phyloP scores from a whole-genome alignment of 1,140 invertebrate genomes.

The Spodoptera litura region DNA sequence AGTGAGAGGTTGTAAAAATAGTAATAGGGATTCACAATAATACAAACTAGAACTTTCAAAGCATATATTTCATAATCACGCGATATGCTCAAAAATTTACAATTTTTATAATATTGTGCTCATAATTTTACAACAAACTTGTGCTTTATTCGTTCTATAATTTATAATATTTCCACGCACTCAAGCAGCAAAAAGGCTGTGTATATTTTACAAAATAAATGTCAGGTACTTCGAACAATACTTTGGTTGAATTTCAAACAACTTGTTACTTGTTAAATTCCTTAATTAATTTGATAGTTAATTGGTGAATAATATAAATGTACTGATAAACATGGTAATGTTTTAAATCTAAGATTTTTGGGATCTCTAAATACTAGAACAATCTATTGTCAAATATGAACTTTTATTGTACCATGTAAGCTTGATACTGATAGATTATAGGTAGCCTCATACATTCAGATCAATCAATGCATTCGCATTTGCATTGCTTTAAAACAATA shows the following conservation, averaged over 20 bases:
- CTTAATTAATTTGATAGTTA: conserved; percentile 6
- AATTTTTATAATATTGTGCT: conserved; percentile 46
- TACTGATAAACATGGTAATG: conserved; percentile 7
- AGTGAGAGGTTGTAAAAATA: too few relatives aligned
- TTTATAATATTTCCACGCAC: conserved; percentile 24
- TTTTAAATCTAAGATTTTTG: conserved; percentile 16
- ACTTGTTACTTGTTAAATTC: conserved; percentile 31
- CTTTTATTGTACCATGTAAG: not conserved
- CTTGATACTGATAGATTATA: not conserved
- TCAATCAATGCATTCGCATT: conserved; percentile 9
- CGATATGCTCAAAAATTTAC: conserved; percentile 46
- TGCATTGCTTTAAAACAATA: conserved; percentile 18
- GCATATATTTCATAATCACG: conserved; percentile 45
- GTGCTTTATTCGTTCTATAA: conserved; percentile 31
- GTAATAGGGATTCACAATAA: not conserved
- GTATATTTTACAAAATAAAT: conserved; percentile 46
- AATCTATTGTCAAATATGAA: conserved; percentile 14
- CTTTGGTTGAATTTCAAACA: conserved; percentile 57
- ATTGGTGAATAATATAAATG: not conserved
- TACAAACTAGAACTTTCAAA: conserved; percentile 25
- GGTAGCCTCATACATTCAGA: conserved; percentile 25
- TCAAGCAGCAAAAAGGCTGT: conserved; percentile 35
- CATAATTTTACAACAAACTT: conserved; percentile 42
- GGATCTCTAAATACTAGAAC: not conserved
- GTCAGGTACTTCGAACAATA: conserved; percentile 63